A percentile compares a stretch with the other conserved stretches of the same genome.
Evolutionary conservation across 2,888 invertebrate species (phyloP).

Genomic region (Limnephilus lunatus): DNA sequence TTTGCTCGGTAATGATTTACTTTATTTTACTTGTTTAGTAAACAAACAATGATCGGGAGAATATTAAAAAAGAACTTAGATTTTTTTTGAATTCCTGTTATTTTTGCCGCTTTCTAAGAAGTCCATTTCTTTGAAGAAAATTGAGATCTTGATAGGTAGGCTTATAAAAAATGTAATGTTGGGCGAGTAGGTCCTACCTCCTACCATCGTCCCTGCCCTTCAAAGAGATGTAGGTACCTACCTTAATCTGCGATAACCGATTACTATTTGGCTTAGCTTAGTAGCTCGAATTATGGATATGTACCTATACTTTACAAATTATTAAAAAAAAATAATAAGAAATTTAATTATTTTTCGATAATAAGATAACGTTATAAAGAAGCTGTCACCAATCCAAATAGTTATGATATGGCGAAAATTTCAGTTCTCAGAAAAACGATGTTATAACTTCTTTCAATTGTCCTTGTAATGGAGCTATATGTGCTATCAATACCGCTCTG

Average conservation of each 20-base stretch:
- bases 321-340: neutral
- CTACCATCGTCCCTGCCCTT: neutral
- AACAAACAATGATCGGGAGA: slow-evolving; percentile 60
- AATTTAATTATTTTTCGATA: neutral
- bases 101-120: slow-evolving; percentile 43
- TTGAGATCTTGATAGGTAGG: slow-evolving; percentile 29
- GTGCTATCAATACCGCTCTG: no score
- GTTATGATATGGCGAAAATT: no score
- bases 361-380: no score
- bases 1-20: neutral
- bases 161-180: slow-evolving; percentile 13
- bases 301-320: no score
- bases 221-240: neutral
- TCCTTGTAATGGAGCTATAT: no score
- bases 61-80: slow-evolving; percentile 55
- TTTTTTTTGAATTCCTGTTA: slow-evolving; percentile 44
- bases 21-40: neutral
- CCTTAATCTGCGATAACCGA: neutral
- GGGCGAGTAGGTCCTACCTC: neutral
- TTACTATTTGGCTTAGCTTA: neutral
- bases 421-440: no score
- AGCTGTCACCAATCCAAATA: no score
- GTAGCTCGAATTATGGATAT: neutral
- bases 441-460: no score
- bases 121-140: slow-evolving; percentile 36